Conservation (phyloP, 2,888 invertebrate species). For the Conops quadrifasciatus region DNA sequence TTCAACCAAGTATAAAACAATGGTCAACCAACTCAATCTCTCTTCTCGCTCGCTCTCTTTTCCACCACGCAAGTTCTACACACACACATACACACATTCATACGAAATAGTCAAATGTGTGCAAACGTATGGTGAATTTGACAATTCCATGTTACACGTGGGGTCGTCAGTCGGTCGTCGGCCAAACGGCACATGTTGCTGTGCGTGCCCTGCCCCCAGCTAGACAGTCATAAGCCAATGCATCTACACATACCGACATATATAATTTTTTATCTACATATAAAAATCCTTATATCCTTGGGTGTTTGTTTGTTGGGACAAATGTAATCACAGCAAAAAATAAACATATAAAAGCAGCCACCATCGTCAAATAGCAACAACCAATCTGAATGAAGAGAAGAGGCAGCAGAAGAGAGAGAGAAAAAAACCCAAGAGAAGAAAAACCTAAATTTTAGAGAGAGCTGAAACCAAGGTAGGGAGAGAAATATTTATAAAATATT, state of each 20-base stretch:
- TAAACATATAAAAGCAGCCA: no score
- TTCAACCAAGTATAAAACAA: no score
- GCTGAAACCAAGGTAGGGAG: no score
- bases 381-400: neutral
- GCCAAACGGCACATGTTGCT: constrained; percentile 51
- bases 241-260: neutral
- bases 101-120: neutral
- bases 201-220: constrained; percentile 36
- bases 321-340: neutral
- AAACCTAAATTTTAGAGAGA: no score
- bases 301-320: no score
- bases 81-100: constrained; percentile 27
- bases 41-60: no score
- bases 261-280: neutral
- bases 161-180: constrained; percentile 44
- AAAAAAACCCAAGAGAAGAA: neutral
- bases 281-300: neutral
- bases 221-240: constrained; percentile 8
- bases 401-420: neutral
- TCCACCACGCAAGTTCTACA: constrained; percentile 2
- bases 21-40: no score
- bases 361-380: no score
- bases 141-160: constrained; percentile 47
- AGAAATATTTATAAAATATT: no score
- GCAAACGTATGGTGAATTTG: constrained; percentile 10